Percentiles rank a stretch among this genome's conserved stretches.
These are phyloP conservation scores for Rhombomys opimus DNA, from an alignment of 2,113 vertebrate genomes.

Conservation along the genomic window DNA sequence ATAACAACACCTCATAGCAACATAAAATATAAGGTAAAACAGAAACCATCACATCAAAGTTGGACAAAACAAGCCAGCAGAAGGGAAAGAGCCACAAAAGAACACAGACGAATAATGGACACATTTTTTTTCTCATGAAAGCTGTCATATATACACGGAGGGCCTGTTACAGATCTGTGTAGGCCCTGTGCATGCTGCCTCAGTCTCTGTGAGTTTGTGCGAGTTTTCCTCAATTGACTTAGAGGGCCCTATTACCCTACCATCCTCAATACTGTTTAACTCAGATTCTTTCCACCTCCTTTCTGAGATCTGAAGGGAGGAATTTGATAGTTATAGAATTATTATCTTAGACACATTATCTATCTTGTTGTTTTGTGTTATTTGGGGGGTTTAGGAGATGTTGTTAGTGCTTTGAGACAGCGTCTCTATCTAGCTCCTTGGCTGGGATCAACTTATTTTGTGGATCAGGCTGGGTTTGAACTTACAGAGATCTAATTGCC, in stretches of 20 bases:
- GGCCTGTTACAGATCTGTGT: too few relatives aligned
- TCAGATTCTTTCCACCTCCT: background rate
- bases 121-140: background rate
- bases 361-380: too few relatives aligned
- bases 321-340: background rate
- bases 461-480: background rate
- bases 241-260: background rate
- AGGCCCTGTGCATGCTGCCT: background rate
- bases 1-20: background rate
- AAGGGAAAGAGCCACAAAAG: background rate
- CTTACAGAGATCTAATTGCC: background rate
- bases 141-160: background rate
- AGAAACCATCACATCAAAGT: background rate
- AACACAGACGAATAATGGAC: background rate
- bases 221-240: background rate
- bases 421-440: background rate
- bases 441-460: background rate
- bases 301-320: background rate
- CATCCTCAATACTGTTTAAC: background rate
- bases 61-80: background rate
- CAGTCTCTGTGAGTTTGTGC: too few relatives aligned
- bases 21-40: background rate
- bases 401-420: background rate
- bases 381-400: background rate
- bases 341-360: background rate